phyloP scores from a whole-genome alignment of 2,797 vertebrate species.

The Lepilemur ruficaudatus region DNA sequence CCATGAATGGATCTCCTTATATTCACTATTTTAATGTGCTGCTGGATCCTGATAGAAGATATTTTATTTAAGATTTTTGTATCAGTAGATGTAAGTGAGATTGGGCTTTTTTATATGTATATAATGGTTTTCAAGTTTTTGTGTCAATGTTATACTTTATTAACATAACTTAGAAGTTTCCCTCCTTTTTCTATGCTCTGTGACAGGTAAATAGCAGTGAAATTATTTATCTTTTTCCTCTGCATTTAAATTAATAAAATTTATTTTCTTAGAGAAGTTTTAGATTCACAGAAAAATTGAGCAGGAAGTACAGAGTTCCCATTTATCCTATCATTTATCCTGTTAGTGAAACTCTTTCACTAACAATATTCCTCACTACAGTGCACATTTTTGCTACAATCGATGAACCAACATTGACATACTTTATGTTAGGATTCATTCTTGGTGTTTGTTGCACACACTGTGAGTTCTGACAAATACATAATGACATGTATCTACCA shows the following conservation, averaged over 20 bases:
- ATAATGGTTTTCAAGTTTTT: background rate
- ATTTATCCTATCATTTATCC: background rate
- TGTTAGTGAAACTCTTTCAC: background rate
- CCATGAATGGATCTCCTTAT: background rate
- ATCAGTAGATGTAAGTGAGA: background rate
- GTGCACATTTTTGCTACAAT: background rate
- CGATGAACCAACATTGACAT: background rate
- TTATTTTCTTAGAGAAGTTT: background rate
- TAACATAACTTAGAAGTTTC: background rate
- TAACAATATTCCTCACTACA: background rate
- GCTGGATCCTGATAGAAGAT: background rate
- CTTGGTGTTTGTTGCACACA: background rate
- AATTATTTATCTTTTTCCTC: background rate
- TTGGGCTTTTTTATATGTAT: background rate
- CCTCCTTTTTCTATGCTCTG: background rate
- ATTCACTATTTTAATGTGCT: background rate
- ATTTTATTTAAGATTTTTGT: background rate
- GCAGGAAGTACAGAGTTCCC: background rate
- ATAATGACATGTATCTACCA: background rate
- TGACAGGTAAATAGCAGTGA: background rate
- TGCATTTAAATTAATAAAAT: background rate
- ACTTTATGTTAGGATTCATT: background rate
- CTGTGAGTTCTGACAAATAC: background rate
- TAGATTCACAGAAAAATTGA: background rate
- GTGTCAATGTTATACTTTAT: background rate